Evolutionary conservation across 1,140 invertebrate species (phyloP), one percentile per base, ranked within the genome.

Genomic region (Meloidogyne chitwoodi): DNA sequence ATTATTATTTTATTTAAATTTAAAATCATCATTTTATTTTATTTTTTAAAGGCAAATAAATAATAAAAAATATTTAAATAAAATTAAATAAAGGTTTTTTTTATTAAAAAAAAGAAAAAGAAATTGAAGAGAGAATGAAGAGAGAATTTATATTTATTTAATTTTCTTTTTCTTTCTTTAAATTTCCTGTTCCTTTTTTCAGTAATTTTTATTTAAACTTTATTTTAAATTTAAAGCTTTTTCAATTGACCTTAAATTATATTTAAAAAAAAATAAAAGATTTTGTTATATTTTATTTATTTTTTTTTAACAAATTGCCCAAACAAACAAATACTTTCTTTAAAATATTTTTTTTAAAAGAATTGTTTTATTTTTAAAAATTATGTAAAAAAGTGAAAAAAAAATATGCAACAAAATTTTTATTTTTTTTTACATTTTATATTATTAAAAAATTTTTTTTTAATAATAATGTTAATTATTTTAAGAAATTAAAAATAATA

Each of bases 171-270:
- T 19, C 16, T n/a, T 66, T 22, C 26, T 67, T 5, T 12, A 31
- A 12, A 12, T 31, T 16, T 14, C 63, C 2, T 65, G 8, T 14
- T 14, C 63, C 29, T 65, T 16, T 31, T 16, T 16, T n/a, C 26
- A 26, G 6, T 29, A 24, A 8, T 64, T 6, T 10, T 61, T 56
- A n/a, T 16, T 41, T 27, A 61, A 61, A 34, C 12, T 38, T 65
- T 73, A 62, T 73, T 73, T 61, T 22, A n/a, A n/a, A 14, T 26
- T 19, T 12, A 12, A 16, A 61, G 24, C 24, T 64, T 73, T 19
- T 12, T 64, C 70, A 63, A 73, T 73, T 73, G 70, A 44, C 70
- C 31, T 22, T 73, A n/a, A 61, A 41, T 64, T 24, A 11, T 6
- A 16, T 24, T 41, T 41, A 14, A 41, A 41, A 41, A 41, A 41